phyloP scores from a whole-genome alignment of 2,797 vertebrate genomes.

The Enteromius trimaculatus region DNA sequence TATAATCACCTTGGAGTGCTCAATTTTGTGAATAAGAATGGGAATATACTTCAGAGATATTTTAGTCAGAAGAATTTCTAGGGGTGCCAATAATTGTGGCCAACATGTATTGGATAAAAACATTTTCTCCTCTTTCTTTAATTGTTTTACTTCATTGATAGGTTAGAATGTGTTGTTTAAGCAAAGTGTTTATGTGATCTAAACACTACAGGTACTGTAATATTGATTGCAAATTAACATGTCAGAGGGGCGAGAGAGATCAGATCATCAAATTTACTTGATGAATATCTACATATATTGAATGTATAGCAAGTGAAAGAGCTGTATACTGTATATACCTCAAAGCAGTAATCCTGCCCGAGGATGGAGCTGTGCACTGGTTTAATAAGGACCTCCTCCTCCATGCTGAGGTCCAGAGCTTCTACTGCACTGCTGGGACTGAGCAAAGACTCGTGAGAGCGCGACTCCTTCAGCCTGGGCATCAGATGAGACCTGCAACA shows the following conservation, averaged over 20 bases:
- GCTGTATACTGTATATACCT: constrained; percentile 69
- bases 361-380: constrained; percentile 98
- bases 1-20: too few relatives aligned
- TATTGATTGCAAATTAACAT: background rate
- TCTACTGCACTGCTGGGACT: constrained; percentile 97
- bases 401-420: constrained; percentile 99
- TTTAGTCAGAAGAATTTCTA: too few relatives aligned
- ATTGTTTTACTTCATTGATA: too few relatives aligned
- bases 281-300: too few relatives aligned
- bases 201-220: background rate
- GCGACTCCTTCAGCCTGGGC: constrained; percentile 99
- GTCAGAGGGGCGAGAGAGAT: background rate
- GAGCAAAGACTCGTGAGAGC: constrained; percentile 99
- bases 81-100: too few relatives aligned
- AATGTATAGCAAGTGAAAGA: background rate
- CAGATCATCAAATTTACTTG: background rate
- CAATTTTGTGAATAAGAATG: too few relatives aligned
- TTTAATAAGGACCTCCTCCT: constrained; percentile 97
- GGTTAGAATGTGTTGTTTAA: background rate
- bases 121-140: too few relatives aligned
- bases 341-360: constrained; percentile 92
- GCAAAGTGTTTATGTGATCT: too few relatives aligned
- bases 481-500: constrained; percentile 96
- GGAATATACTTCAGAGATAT: too few relatives aligned
- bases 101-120: too few relatives aligned